Evolutionary conservation across 2,797 vertebrate genomes (phyloP).

Genomic region (Naso thynnoides): DNA sequence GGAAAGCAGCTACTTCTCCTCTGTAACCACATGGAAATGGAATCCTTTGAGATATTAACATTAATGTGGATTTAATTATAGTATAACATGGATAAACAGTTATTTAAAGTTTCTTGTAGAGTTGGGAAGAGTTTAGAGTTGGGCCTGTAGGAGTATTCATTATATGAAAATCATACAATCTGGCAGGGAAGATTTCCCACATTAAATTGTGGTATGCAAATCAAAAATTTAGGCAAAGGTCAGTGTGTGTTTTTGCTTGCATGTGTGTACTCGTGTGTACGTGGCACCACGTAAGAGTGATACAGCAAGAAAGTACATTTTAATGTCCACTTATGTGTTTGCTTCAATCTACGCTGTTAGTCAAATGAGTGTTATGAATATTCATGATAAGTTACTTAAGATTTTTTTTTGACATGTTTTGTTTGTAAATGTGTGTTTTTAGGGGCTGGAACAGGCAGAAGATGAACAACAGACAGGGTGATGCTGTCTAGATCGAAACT

Average conservation of each 20-base stretch:
- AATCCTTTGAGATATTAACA: conserved; percentile 40
- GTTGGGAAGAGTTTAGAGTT: not conserved
- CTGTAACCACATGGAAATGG: conserved; percentile 37
- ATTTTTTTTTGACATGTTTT: conserved; percentile 15
- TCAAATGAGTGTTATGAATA: conserved; percentile 5
- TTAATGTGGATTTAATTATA: conserved; percentile 35
- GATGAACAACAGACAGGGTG: conserved; percentile 59
- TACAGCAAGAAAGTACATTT: not conserved
- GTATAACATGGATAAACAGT: not conserved
- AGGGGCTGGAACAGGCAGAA: conserved; percentile 41
- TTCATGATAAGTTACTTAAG: conserved; percentile 39
- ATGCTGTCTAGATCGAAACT: conserved; percentile 53
- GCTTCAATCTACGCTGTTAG: conserved; percentile 15
- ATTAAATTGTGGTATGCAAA: not conserved
- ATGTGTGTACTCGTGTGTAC: not conserved
- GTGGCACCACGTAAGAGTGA: not conserved
- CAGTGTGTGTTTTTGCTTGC: not conserved
- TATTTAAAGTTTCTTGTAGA: not conserved
- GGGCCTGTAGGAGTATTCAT: too few relatives aligned
- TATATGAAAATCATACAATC: not conserved
- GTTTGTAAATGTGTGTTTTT: conserved; percentile 33
- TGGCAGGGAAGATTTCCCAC: not conserved
- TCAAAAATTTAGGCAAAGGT: not conserved
- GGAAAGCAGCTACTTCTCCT: conserved; percentile 41
- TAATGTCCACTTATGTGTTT: conserved; percentile 5